Evolutionary conservation across 2,113 vertebrate species (phyloP), one percentile per base, ranked within the genome.

Genomic region (Poeciliopsis occidentalis): DNA sequence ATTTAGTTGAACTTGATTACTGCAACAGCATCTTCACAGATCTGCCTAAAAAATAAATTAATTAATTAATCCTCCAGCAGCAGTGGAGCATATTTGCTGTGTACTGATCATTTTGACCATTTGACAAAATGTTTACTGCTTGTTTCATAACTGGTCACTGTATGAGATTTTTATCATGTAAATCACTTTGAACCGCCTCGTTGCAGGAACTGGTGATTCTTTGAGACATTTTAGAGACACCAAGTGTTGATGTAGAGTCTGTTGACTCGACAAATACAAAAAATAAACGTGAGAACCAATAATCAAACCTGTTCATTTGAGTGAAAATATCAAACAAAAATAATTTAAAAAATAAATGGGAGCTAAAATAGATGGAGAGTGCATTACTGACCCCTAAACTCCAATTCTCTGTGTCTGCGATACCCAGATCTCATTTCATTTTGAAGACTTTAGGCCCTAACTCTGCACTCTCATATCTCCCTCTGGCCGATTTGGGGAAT

Each of bases 401-500:
- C 73, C 90, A 87, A 81, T 83, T 87, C 24, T 24, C 51, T 85
- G 86, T 85, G 86, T 81, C 47, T 69, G 77, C 4, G 74, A 88
- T 87, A 88, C 80, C 70, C 83, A 79, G 87, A 92, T 92, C 88
- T 93, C 81, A 87, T 92, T 91, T 88, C 84, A 86, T 75, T 75
- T 90, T 77, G 82, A 85, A 70, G 89, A 89, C 78, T 91, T 91
- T 62, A 89, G 88, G 82, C 82, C 85, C 87, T 81, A 57, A 67
- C 78, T 83, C 71, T 73, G 67, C 80, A 67, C 81, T 85, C 73
- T 75, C 76, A 39, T 89, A 91, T 92, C 91, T 92, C 89, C 85
- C 87, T 84, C 71, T 70, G 88, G 85, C 82, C 80, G 64, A 89
- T 88, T 92, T 88, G 84, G 85, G 90, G 87, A 92, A 92, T 93